phyloP scores from a whole-genome alignment of 2,113 vertebrate genomes.

The Dicrurus megarhynchus region DNA sequence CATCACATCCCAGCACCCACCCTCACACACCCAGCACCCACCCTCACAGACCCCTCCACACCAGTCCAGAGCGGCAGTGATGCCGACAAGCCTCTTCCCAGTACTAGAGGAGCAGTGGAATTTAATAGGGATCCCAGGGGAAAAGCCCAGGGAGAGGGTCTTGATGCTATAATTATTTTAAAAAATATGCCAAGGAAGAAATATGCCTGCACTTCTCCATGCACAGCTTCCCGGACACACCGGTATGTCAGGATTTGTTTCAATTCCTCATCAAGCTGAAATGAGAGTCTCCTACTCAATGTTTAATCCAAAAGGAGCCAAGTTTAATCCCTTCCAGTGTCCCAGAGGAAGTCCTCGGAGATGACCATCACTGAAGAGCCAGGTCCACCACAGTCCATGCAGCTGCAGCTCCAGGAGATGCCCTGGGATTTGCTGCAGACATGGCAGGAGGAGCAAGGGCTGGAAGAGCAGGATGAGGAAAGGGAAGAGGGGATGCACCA shows the following conservation, averaged over 20 bases:
- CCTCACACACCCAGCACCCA: neutral
- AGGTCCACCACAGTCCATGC: neutral
- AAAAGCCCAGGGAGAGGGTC: neutral
- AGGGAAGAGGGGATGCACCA: neutral
- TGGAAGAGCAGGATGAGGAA: neutral
- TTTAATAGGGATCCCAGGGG: neutral
- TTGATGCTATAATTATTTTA: neutral
- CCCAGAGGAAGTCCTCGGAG: accelerated
- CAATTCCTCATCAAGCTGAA: neutral
- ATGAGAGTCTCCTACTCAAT: neutral
- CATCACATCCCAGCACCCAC: neutral
- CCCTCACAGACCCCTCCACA: neutral
- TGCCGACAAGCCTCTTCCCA: neutral
- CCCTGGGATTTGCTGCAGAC: neutral
- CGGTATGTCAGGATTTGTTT: neutral
- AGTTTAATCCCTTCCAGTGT: neutral
- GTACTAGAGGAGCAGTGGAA: neutral
- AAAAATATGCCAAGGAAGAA: neutral
- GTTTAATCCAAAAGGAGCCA: neutral
- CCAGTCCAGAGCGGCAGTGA: neutral
- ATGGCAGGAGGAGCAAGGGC: neutral
- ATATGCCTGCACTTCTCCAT: neutral
- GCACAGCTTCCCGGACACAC: neutral
- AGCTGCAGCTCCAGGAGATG: neutral
- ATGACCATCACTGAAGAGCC: neutral